Evolutionary conservation across 2,113 vertebrate genomes (phyloP).

Genomic region (Eudorcas thomsonii): DNA sequence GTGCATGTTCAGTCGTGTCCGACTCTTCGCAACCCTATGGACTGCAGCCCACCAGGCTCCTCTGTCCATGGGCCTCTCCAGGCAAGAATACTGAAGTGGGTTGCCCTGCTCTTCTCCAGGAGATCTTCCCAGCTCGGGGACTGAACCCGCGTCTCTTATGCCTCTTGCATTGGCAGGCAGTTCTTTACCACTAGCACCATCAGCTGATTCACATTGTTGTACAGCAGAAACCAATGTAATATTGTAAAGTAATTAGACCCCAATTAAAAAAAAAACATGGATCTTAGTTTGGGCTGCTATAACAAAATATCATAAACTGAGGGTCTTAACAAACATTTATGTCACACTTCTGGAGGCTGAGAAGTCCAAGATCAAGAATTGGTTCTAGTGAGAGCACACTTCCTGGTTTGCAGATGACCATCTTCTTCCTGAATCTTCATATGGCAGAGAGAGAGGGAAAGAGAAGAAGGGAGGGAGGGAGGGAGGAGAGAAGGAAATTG

Average conservation of each 20-base stretch:
- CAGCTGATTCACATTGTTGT: not conserved
- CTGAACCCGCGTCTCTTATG: not conserved
- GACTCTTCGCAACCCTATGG: not conserved
- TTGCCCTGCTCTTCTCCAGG: not conserved
- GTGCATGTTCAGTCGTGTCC: not conserved
- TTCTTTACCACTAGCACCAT: not conserved
- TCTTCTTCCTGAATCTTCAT: not conserved
- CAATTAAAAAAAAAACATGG: not conserved
- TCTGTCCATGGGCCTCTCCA: not conserved
- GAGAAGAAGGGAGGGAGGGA: not conserved
- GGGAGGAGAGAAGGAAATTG: not conserved
- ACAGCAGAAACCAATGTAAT: not conserved
- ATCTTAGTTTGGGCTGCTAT: not conserved
- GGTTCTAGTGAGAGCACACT: not conserved
- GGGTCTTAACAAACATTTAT: not conserved
- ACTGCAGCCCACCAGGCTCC: not conserved
- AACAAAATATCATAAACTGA: not conserved
- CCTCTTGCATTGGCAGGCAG: not conserved
- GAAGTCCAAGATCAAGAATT: not conserved
- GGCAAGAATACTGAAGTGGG: not conserved
- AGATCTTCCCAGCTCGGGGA: not conserved
- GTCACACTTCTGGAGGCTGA: not conserved
- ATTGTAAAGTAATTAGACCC: not conserved
- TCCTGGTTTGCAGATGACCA: not conserved
- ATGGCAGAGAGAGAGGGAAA: not conserved